Evolutionary conservation across 2,888 invertebrate species (phyloP).

Genomic region (Pandemis heparana): DNA sequence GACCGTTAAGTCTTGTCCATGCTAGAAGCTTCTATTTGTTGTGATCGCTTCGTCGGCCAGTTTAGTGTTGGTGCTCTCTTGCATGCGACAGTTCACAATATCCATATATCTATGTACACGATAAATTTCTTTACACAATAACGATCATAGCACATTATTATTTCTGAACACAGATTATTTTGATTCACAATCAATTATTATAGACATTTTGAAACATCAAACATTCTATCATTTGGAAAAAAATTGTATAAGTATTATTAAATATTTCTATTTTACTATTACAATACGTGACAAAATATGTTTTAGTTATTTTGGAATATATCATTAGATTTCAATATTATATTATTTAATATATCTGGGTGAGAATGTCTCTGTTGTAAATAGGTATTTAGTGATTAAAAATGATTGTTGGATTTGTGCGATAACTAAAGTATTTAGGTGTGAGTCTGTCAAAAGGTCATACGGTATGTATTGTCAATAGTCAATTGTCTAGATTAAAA

Average conservation of each 20-base stretch:
- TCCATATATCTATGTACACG: constrained; percentile 55
- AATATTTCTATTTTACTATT: constrained; percentile 53
- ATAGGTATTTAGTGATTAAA: constrained; percentile 50
- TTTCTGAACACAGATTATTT: constrained; percentile 77
- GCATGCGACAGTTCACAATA: constrained; percentile 47
- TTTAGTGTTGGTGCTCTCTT: constrained; percentile 13
- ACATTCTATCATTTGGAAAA: constrained; percentile 73
- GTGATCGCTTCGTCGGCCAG: constrained; percentile 19
- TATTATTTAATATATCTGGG: constrained; percentile 57
- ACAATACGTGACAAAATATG: constrained; percentile 60
- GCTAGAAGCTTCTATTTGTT: constrained; percentile 27
- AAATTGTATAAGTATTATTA: constrained; percentile 59
- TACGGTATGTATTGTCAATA: constrained; percentile 76
- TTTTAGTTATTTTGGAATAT: constrained; percentile 71
- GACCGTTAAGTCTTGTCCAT: constrained; percentile 11
- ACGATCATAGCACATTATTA: constrained; percentile 72
- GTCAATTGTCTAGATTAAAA: constrained; percentile 60
- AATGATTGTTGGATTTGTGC: constrained; percentile 70
- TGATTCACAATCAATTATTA: constrained; percentile 72
- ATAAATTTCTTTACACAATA: constrained; percentile 67
- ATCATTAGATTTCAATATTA: constrained; percentile 62
- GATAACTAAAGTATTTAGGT: constrained; percentile 60
- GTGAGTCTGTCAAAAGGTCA: constrained; percentile 72
- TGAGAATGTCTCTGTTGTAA: constrained; percentile 65
- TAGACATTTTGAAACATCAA: constrained; percentile 69